Evolutionary conservation across 2,113 vertebrate species (phyloP), one percentile per base, ranked within the genome.

Genomic region (Australoheros scitulus): DNA sequence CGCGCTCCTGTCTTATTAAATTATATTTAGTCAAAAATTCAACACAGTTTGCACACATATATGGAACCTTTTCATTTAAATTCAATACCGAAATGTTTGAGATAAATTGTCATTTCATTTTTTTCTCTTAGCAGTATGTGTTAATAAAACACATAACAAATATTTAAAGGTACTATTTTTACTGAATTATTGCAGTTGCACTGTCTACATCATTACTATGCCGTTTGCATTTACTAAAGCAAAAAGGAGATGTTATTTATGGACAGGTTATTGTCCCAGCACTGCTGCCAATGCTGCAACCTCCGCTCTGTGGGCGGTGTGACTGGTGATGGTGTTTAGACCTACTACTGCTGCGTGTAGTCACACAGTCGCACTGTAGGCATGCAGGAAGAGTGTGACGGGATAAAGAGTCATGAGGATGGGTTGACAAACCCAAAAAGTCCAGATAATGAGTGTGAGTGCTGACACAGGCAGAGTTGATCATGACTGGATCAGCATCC

Each of bases 221-320:
- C 85, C 64, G 55, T 72, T 43, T 90, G 83, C 87, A 89, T 85
- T 60, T 57, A 63, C 11, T 65, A 52, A 90, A 84, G 83, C 77
- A 34, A 89, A 92, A 89, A 91, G 79, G 61, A 92, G 65, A 87
- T 90, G 86, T 91, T 92, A 92, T 94, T 93, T 93, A 84, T 88
- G 87, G 85, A 80, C 76, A 86, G 83, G 83, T 93, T 93, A 87
- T 92, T 90, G 90, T 92, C 76, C 86, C 83, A n/a, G 76, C 9
- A 70, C 20, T 9, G 36, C 83, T 92, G 88, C 87, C 88, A 92
- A 61, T 77, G 68, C 92, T 87, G 83, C 92, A 93, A 81, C 92
- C 93, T 91, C 92, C 88, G 61, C 92, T 91, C 82, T 83, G 92
- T 93, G 85, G 92, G 91, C 43, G 91, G 79, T 82, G 76, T 47